Evolutionary conservation across 1,140 invertebrate species (phyloP), one percentile per base, ranked within the genome.

Genomic region (Drosophila asahinai): DNA sequence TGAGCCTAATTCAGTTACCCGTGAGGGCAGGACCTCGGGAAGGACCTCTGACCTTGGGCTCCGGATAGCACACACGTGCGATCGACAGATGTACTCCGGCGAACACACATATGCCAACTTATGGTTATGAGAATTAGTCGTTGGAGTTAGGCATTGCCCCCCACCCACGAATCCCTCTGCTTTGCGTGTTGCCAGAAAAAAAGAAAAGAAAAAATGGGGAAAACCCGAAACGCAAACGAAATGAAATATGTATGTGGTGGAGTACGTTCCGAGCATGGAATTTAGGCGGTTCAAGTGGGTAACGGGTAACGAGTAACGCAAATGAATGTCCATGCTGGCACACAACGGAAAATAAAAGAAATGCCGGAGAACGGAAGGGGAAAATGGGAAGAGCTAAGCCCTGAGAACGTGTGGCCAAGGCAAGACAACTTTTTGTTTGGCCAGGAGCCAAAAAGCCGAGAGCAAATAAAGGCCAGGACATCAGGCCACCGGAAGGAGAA

Each of bases 211-310:
- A 42, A 72, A 19, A 22, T 14, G 36, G 51, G 59, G 55, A 61
- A 63, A 61, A 81, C 19, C 67, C 49, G 62, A 78, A 78, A 82
- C 66, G 58, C 80, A 80, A 80, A 62, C 63, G 70, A 75, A 83
- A 83, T 83, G 64, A 83, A 83, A 83, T 83, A 83, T 83, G 81
- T 77, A 83, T 75, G 81, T 64, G 59, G 58, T 47, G 63, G 62
- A 70, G 67, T 71, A 68, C 63, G 40, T 71, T 68, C n/a, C 48
- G 12, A 36, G 54, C 64, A 49, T 27, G 81, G 81, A 76, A 83
- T 83, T 80, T 80, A 43, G 70, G 61, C 78, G 65, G 71, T 80
- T 83, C 77, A 70, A 83, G 81, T 76, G 71, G 70, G 22, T 61
- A 72, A 73, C 45, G 54, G 65, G 27, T 51, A 60, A 61, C 36